phyloP scores from a whole-genome alignment of 2,113 vertebrate genomes.

The Centropristis striata region DNA sequence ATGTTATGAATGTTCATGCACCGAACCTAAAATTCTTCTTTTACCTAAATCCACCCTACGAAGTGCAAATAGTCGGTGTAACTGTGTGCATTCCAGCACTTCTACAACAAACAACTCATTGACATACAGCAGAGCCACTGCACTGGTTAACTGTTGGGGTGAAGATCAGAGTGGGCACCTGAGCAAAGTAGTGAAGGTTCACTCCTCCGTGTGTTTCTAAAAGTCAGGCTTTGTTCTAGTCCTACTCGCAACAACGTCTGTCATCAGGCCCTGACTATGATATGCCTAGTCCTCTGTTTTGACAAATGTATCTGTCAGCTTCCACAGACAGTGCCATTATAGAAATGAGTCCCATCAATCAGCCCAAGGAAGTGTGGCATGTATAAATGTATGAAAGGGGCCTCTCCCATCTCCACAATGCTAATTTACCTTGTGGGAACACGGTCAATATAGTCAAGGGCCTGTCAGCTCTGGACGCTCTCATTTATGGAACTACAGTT shows the following conservation, averaged over 20 bases:
- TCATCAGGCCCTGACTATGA: not conserved
- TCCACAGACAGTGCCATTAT: slow-evolving; percentile 9
- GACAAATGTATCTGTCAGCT: slow-evolving; percentile 30
- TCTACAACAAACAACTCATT: not conserved
- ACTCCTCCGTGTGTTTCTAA: no score
- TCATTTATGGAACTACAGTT: no score
- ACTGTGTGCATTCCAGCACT: not conserved
- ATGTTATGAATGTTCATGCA: no score
- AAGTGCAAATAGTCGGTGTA: not conserved
- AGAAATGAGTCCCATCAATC: slow-evolving; percentile 30
- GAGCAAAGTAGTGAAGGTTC: no score
- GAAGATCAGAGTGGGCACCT: not conserved
- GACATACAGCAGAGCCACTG: not conserved
- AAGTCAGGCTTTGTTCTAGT: not conserved
- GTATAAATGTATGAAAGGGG: not conserved
- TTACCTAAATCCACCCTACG: not conserved
- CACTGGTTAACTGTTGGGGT: not conserved
- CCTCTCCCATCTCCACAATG: not conserved
- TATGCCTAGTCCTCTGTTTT: not conserved
- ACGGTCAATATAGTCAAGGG: not conserved
- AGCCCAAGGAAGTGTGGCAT: not conserved
- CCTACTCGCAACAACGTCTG: not conserved
- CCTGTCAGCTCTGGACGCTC: no score
- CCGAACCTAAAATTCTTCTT: not conserved
- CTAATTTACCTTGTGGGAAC: not conserved